These are phyloP conservation scores for Polyodon spathula DNA, from an alignment of 2,113 vertebrate genomes.

Conservation along the genomic window DNA sequence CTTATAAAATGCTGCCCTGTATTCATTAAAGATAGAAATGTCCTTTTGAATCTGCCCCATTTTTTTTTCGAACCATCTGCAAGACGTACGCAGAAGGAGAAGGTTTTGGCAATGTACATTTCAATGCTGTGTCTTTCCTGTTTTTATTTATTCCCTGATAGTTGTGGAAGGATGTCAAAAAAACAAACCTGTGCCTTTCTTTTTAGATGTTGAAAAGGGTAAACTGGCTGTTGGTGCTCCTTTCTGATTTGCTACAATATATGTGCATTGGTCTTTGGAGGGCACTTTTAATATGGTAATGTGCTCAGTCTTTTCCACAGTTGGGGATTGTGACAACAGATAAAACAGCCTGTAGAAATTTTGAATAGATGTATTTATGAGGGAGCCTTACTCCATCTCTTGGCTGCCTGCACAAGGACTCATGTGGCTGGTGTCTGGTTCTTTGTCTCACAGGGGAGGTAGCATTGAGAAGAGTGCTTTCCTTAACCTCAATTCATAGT, in stretches of 20 bases:
- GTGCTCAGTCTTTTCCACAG: slow-evolving; percentile 25
- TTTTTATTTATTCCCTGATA: too few species aligned
- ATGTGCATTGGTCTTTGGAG: neutral
- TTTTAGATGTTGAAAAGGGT: neutral
- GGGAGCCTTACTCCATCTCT: neutral
- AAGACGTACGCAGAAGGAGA: too few species aligned
- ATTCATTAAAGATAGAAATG: too few species aligned
- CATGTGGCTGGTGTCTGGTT: too few species aligned
- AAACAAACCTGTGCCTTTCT: too few species aligned
- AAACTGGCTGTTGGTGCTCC: neutral
- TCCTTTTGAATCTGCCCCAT: too few species aligned
- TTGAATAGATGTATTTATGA: neutral
- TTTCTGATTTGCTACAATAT: neutral
- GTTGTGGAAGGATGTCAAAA: too few species aligned
- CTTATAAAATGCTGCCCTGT: too few species aligned
- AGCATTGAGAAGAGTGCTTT: neutral
- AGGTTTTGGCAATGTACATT: too few species aligned
- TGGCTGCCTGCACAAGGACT: neutral
- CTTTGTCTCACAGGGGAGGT: neutral
- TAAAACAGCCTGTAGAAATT: too few species aligned
- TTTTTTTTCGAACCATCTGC: too few species aligned
- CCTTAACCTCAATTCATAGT: neutral
- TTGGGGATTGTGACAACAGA: slow-evolving; percentile 28
- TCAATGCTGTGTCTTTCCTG: too few species aligned
- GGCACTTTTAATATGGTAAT: neutral